Evolutionary conservation across 92 coral and sea anemone genomes (phyloP).

Genomic region (Porites lobata): DNA sequence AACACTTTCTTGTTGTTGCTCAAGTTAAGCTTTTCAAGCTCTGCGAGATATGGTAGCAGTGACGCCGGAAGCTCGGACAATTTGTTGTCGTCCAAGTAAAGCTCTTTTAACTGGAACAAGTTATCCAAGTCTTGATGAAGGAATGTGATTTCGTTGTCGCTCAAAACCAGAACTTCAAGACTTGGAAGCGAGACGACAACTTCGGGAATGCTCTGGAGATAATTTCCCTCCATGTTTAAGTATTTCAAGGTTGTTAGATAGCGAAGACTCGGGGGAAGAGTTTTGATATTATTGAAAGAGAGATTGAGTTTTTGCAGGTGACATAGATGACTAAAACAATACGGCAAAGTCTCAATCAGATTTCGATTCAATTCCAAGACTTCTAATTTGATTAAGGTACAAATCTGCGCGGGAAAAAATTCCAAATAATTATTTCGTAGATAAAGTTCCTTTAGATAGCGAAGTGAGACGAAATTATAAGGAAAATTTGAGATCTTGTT

Average conservation of each 20-base stretch:
- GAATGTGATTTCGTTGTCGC: constrained; percentile 76
- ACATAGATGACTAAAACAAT: constrained; percentile 75
- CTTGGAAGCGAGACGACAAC: constrained; percentile 60
- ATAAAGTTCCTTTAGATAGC: constrained; percentile 77
- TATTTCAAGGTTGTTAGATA: constrained; percentile 54
- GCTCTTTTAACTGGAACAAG: constrained; percentile 58
- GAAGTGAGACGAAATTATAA: constrained; percentile 74
- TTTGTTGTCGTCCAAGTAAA: constrained; percentile 82
- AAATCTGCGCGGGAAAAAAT: constrained; percentile 88
- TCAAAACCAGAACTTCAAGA: constrained; percentile 79
- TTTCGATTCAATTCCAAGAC: constrained; percentile 83
- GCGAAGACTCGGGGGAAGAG: constrained; percentile 78
- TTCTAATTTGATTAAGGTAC: constrained; percentile 79
- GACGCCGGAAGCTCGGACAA: constrained; percentile 61
- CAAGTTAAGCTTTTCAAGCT: constrained; percentile 65
- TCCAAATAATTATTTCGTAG: constrained; percentile 80
- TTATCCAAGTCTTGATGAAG: constrained; percentile 56
- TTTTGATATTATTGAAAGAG: constrained; percentile 68
- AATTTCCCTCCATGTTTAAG: constrained; percentile 81
- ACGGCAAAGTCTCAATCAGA: constrained; percentile 73
- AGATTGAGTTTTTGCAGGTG: constrained; percentile 68
- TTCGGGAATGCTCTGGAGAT: constrained; percentile 66
- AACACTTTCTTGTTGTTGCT: constrained; percentile 68
- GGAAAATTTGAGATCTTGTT: constrained; percentile 84
- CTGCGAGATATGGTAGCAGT: constrained; percentile 55